These are phyloP conservation scores for Ectemnius lituratus DNA, from an alignment of 2,888 invertebrate genomes.

Conservation along the genomic window DNA sequence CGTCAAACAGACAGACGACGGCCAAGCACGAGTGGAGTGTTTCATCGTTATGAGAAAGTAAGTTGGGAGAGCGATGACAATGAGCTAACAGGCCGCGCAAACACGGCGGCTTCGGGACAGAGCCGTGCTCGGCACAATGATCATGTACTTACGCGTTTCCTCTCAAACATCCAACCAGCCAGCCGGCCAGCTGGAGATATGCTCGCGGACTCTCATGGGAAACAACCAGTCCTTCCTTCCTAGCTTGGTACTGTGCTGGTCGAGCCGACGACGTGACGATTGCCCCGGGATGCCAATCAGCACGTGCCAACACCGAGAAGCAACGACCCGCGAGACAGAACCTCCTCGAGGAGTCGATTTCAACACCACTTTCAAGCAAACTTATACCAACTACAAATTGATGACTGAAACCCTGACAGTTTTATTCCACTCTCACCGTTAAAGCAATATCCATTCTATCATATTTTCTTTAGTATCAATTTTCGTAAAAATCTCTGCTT, in stretches of 20 bases:
- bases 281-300: conserved; percentile 24
- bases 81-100: conserved; percentile 75
- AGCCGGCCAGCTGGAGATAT: conserved; percentile 44
- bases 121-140: conserved; percentile 66
- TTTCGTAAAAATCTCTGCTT: too few species aligned
- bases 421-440: background rate
- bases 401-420: background rate
- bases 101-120: conserved; percentile 74
- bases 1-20: conserved; percentile 67
- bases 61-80: conserved; percentile 74
- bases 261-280: conserved; percentile 18
- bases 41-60: conserved; percentile 71
- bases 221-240: conserved; percentile 47
- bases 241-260: background rate
- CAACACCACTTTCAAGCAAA: too few species aligned
- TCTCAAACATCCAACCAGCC: conserved; percentile 71
- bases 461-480: too few species aligned
- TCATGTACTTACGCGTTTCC: conserved; percentile 76
- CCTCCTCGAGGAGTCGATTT: too few species aligned
- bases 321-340: too few species aligned
- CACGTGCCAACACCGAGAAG: background rate
- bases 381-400: too few species aligned
- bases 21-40: conserved; percentile 62
- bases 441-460: too few species aligned
- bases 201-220: conserved; percentile 61